Base-by-base conservation (phyloP, 92 coral and sea anemone genomes). In the Porites divaricata region DNA sequence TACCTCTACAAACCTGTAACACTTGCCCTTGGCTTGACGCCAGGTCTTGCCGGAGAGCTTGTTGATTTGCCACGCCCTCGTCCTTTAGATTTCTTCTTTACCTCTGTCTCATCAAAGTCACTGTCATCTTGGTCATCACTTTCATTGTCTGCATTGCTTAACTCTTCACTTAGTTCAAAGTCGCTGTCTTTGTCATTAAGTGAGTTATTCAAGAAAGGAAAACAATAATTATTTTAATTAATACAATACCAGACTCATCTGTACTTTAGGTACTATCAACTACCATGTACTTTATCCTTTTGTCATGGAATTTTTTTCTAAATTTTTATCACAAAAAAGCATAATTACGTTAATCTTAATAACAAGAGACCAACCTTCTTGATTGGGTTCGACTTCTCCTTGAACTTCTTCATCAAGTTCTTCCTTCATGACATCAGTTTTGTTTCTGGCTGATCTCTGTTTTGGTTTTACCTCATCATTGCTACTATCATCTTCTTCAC, bases 11-110 rank as follows among this genome's bases (percentile, higher is more conserved):
- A 57, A 94, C 98, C 98, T 91, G 95, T 95, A 5, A 88, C 98
- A 83, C 93, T 90, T 25, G 95, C 35, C 67, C 98, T 84, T 26
- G 98, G 96, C 20, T 85, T 93, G 63, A 94, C 89, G 8, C 84
- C 80, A 10, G 94, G 85, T 77, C 87, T 94, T 21, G 90, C 56
- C 48, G 87, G 88, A 58, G 93, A 81, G 53, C 80, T 54, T 15
- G 90, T 35, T 35, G 86, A 77, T 63, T 70, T 68, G 61, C 77
- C 95, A 84, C 79, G 75, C 10, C 77, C 88, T 45, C 63, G 73
- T 23, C 75, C 65, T 77, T 91, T 81, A 72, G 25, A 72, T 68
- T 57, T 82, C 25, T 67, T 81, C 74, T 84, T 88, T 9, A 12
- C 66, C 69, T 75, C 91, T 53, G 67, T 81, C 48, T 80, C 87